Evolutionary conservation across 2,888 invertebrate genomes (phyloP), one percentile per base, ranked within the genome.

Genomic region (Xanthorhoe spadicearia): DNA sequence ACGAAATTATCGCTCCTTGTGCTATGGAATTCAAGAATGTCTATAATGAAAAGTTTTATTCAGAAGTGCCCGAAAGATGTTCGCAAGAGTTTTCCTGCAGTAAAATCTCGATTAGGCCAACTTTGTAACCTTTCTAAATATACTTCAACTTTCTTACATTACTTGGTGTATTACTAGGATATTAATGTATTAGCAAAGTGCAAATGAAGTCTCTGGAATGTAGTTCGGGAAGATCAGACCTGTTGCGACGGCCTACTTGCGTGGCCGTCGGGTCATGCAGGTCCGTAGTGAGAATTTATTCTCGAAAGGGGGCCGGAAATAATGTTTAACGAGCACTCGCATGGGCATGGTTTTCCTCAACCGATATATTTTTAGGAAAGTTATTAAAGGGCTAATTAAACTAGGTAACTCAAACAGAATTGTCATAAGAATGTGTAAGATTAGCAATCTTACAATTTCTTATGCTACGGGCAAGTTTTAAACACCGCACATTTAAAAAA

Each of bases 221-320:
- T 73, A 73, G 77, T 74, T 70, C 74, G 75, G 23, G 84, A 89
- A 88, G 88, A 89, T 83, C 70, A 84, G 86, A 90, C 90, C 85
- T 87, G 90, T 83, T 83, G 66, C 74, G 54, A 66, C 81, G 85
- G 73, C 85, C 85, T 77, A 85, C 86, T 85, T 86, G 71, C 77
- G 89, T 84, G 88, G 90, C 81, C 85, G 86, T 87, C 89, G 75
- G 88, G 89, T 84, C 90, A 88, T 79, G 79, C 62, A 62, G 55
- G 59, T 17, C 35, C 48, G 62, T 59, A 62, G 50, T 23, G 23
- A 62, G 66, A 51, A 51, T 53, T 10, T 53, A 23, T 50, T n/a
- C 18, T 15, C 17, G 32, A 46, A 51, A 9, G 49, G 56, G 62
- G 38, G 13, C 13, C 10, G 4, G 13, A 32, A 32, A 13, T 43